Percentiles rank a stretch among this genome's conserved stretches.
Conservation (phyloP, 2,888 invertebrate species). For the Campopleginae sp. region DNA sequence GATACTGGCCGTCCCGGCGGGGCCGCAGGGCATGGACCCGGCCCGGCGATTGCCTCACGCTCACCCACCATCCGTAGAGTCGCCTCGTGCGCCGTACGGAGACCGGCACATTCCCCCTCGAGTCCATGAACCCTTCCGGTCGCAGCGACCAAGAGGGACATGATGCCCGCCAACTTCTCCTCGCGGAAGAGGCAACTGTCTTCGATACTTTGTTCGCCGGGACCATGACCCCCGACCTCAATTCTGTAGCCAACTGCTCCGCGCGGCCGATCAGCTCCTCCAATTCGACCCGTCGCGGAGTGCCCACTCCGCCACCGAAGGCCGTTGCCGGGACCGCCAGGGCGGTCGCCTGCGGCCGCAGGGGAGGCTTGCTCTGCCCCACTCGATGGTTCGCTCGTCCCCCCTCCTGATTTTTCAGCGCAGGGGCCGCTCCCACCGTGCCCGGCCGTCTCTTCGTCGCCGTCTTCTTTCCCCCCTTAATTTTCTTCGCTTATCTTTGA, state of each 20-base stretch:
- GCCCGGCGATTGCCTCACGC: not conserved
- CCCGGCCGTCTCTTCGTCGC: too few species aligned
- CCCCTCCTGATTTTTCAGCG: too few species aligned
- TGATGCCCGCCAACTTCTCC: not conserved
- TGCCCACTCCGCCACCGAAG: too few species aligned
- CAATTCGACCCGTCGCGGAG: too few species aligned
- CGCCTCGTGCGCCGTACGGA: not conserved
- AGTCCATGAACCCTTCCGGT: not conserved
- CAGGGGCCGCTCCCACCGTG: too few species aligned
- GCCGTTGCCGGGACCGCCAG: not conserved
- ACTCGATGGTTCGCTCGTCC: too few species aligned
- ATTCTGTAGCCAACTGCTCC: not conserved
- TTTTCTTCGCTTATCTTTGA: too few species aligned
- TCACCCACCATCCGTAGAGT: not conserved
- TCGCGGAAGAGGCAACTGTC: not conserved
- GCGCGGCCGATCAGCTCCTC: not conserved
- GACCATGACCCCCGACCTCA: not conserved
- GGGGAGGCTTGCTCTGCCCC: too few species aligned
- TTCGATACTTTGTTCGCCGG: not conserved
- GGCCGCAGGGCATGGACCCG: too few species aligned
- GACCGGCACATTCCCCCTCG: not conserved
- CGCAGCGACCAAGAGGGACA: not conserved
- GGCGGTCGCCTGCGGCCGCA: too few species aligned
- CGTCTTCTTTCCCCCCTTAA: too few species aligned
- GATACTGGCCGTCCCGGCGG: not conserved